These are phyloP conservation scores for Amaurobius ferox DNA, from an alignment of 2,888 invertebrate species.

Conservation along the genomic window DNA sequence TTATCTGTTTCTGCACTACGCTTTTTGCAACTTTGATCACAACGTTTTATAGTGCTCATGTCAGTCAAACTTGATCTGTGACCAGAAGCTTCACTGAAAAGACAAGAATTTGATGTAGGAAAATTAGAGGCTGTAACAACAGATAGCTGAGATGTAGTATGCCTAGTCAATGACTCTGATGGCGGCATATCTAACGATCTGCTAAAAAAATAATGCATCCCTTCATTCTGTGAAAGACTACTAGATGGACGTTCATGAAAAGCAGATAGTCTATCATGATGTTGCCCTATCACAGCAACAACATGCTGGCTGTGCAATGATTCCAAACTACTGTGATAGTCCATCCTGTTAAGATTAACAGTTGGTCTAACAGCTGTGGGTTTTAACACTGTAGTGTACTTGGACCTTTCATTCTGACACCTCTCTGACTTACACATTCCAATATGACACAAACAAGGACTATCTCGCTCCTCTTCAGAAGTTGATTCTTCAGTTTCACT, in stretches of 20 bases:
- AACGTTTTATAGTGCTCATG: constrained; percentile 42
- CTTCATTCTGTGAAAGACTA: constrained; percentile 72
- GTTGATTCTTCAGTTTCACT: constrained; percentile 49
- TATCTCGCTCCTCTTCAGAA: constrained; percentile 51
- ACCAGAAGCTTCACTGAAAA: constrained; percentile 57
- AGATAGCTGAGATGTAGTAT: constrained; percentile 55
- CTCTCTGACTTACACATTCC: constrained; percentile 68
- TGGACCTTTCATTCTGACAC: constrained; percentile 69
- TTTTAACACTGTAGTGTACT: constrained; percentile 72
- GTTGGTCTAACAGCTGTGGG: constrained; percentile 73
- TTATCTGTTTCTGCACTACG: constrained; percentile 24
- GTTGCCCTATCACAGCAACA: constrained; percentile 65
- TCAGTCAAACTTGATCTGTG: constrained; percentile 55
- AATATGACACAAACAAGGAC: constrained; percentile 62
- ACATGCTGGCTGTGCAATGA: constrained; percentile 70
- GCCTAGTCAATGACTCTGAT: constrained; percentile 50
- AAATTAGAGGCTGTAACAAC: constrained; percentile 61
- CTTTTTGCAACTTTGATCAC: constrained; percentile 27
- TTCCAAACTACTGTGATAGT: constrained; percentile 70
- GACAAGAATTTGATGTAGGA: constrained; percentile 64
- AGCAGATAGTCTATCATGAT: constrained; percentile 71
- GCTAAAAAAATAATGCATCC: constrained; percentile 72
- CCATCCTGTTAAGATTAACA: constrained; percentile 55
- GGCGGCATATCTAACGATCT: constrained; percentile 72
- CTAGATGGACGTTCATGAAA: constrained; percentile 72